A percentile compares a stretch with the other conserved stretches of the same genome.
These are phyloP conservation scores for Neoniphon sammara DNA, from an alignment of 2,797 vertebrate genomes.

Conservation along the genomic window DNA sequence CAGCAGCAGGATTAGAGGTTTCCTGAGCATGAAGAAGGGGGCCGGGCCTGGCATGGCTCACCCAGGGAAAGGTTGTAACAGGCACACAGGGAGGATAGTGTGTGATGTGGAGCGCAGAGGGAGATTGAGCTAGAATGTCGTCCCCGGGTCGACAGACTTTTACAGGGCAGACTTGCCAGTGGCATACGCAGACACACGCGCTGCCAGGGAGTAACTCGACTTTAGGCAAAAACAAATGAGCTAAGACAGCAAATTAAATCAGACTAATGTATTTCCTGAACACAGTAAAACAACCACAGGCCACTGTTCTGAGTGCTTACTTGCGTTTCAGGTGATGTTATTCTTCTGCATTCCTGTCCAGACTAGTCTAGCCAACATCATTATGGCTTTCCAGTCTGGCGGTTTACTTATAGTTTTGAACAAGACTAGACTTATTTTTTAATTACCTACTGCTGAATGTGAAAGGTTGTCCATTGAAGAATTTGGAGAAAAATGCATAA, in stretches of 20 bases:
- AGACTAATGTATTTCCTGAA: slow-evolving; percentile 53
- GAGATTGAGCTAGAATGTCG: slow-evolving; percentile 53
- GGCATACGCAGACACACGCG: slow-evolving; percentile 41
- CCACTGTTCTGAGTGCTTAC: slow-evolving; percentile 30
- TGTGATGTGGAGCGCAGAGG: slow-evolving; percentile 52
- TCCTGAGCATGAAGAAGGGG: slow-evolving; percentile 50
- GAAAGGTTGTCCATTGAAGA: not conserved
- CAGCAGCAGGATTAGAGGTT: slow-evolving; percentile 67
- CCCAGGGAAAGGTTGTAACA: slow-evolving; percentile 49
- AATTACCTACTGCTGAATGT: not conserved
- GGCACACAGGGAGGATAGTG: slow-evolving; percentile 64
- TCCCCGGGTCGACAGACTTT: slow-evolving; percentile 44
- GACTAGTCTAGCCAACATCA: slow-evolving; percentile 9
- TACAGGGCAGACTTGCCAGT: slow-evolving; percentile 42
- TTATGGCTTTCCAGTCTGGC: slow-evolving; percentile 14
- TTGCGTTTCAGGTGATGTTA: slow-evolving; percentile 44
- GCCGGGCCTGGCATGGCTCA: slow-evolving; percentile 35
- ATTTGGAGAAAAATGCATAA: too few species aligned
- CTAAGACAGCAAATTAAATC: slow-evolving; percentile 54
- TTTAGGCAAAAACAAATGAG: slow-evolving; percentile 61
- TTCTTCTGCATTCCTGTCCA: slow-evolving; percentile 40
- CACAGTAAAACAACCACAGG: slow-evolving; percentile 49
- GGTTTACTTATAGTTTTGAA: slow-evolving; percentile 4
- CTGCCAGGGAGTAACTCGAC: slow-evolving; percentile 61
- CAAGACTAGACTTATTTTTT: slow-evolving; percentile 5